These are phyloP conservation scores for Leucosticte australis DNA, from an alignment of 2,113 vertebrate species.

Conservation along the genomic window DNA sequence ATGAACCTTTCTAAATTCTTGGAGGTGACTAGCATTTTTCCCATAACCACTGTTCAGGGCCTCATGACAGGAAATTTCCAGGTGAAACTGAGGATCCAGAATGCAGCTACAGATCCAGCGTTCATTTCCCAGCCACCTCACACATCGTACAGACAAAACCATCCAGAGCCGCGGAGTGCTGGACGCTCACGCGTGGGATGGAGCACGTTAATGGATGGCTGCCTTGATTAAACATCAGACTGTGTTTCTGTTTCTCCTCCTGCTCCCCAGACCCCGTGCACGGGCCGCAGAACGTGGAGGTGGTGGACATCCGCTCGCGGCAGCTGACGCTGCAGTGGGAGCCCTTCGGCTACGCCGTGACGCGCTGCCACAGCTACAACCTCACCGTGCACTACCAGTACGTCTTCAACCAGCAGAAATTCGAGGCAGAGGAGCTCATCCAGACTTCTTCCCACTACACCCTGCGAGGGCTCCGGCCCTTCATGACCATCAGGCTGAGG, in stretches of 20 bases:
- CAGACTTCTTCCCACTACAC: slow-evolving; percentile 95
- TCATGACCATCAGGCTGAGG: slow-evolving; percentile 88
- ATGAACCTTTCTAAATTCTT: too few species aligned
- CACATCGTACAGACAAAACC: neutral
- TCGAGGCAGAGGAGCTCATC: slow-evolving; percentile 88
- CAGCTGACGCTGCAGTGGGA: slow-evolving; percentile 97
- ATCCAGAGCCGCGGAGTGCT: neutral
- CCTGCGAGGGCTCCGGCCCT: slow-evolving; percentile 88
- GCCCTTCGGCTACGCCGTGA: slow-evolving; percentile 91
- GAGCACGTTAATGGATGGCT: neutral
- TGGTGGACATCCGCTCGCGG: slow-evolving; percentile 91
- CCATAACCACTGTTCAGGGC: neutral
- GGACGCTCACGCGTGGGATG: fast-evolving
- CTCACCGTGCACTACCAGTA: slow-evolving; percentile 97
- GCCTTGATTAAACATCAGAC: too few species aligned
- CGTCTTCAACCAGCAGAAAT: slow-evolving; percentile 92
- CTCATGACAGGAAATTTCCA: neutral
- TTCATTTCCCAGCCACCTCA: neutral
- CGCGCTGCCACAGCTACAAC: slow-evolving; percentile 97
- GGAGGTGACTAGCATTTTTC: too few species aligned
- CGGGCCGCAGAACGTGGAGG: slow-evolving; percentile 90
- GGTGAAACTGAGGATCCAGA: neutral
- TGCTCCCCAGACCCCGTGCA: slow-evolving; percentile 87
- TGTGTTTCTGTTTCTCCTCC: neutral
- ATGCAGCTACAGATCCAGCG: fast-evolving